These are phyloP conservation scores for Dinomys branickii DNA, from an alignment of 2,113 vertebrate genomes.

Conservation along the genomic window DNA sequence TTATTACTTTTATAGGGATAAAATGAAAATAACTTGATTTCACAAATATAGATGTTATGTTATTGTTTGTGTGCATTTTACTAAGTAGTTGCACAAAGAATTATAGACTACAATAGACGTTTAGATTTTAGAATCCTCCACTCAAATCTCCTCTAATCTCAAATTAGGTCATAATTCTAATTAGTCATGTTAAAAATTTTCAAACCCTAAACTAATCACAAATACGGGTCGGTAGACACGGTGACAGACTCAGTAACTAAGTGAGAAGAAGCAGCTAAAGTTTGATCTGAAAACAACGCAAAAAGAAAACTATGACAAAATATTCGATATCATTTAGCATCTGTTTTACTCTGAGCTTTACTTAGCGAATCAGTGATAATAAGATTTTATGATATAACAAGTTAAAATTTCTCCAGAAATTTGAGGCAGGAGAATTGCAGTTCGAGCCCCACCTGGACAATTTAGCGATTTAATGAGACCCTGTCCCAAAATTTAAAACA, in stretches of 20 bases:
- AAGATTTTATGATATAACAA: not conserved
- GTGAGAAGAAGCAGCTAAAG: slow-evolving; percentile 2
- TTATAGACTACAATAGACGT: not conserved
- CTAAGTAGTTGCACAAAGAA: slow-evolving; percentile 1
- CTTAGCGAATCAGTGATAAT: not conserved
- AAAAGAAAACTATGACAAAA: not conserved
- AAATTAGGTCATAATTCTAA: not conserved
- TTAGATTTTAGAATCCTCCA: not conserved
- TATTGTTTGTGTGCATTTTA: not conserved
- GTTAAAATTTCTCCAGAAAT: not conserved
- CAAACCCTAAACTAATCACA: slow-evolving; percentile 1
- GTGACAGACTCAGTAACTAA: not conserved
- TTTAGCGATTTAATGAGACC: not conserved
- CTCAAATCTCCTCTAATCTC: not conserved
- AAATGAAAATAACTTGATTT: slow-evolving; percentile 46
- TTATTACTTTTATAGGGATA: not conserved
- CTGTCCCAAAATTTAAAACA: not conserved
- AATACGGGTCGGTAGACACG: not conserved
- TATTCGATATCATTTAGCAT: not conserved
- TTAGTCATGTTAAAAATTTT: not conserved
- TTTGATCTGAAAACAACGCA: not conserved
- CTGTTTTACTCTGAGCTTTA: not conserved
- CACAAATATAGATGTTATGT: not conserved
- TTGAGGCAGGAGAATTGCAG: not conserved
- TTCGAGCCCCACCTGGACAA: not conserved